Evolutionary conservation across 64 coral and sea anemone genomes (phyloP).

Genomic region (Porites lutea): DNA sequence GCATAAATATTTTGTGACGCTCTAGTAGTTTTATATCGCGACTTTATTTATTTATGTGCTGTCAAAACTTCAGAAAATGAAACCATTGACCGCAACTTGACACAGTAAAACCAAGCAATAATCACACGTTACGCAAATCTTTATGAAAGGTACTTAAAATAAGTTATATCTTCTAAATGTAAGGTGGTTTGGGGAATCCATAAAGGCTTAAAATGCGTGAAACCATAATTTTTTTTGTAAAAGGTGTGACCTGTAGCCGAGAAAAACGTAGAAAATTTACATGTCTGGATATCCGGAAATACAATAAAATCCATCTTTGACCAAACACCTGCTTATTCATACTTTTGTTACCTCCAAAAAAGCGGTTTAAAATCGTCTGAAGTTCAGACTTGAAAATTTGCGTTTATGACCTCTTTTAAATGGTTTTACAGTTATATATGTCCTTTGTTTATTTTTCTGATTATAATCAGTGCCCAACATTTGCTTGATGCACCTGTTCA

Average conservation of each 20-base stretch:
- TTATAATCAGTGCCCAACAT: too few species aligned
- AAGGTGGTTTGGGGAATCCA: not conserved
- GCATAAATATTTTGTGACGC: not conserved
- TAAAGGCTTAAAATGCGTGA: not conserved
- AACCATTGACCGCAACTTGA: not conserved
- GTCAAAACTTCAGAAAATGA: not conserved
- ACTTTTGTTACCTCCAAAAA: not conserved
- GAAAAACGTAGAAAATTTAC: conserved; percentile 27
- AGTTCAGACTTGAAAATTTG: not conserved
- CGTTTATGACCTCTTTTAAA: too few species aligned
- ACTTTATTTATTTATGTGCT: conserved; percentile 8
- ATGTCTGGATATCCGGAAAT: not conserved
- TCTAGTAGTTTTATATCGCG: not conserved
- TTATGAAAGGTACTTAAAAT: too few species aligned
- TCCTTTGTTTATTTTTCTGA: too few species aligned
- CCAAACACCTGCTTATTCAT: not conserved
- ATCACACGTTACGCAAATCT: too few species aligned
- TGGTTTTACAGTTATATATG: too few species aligned
- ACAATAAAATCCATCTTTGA: not conserved
- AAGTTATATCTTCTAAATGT: not conserved
- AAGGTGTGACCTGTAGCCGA: not conserved
- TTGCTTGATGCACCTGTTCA: too few species aligned
- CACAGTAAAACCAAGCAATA: not conserved
- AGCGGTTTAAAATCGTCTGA: too few species aligned
- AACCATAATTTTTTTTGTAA: not conserved